Evolutionary conservation across 2,888 invertebrate species (phyloP), one percentile per base, ranked within the genome.

Genomic region (Sarcophaga variegata): DNA sequence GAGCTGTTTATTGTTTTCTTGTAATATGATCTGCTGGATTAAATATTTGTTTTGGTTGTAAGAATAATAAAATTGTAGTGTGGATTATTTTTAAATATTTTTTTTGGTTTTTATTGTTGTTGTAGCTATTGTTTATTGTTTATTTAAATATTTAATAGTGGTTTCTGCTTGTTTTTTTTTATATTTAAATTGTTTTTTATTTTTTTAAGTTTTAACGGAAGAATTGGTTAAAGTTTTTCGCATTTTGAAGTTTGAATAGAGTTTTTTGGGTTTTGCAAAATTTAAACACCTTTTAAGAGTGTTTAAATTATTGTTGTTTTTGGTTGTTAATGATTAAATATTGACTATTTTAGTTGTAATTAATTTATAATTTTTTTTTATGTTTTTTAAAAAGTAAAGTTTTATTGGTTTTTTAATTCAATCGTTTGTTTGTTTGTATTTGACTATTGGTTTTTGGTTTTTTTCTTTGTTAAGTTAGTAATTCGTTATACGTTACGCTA

Each of bases 11-110:
- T 64, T 64, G 54, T 17, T 70, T 63, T 12, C 37, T 77, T 63
- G 64, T 85, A 49, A 37, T 37, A 37, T 37, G 37, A 37, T 37
- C 70, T 67, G 69, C 54, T 81, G 59, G 70, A 79, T 37, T 82
- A 66, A 62, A 82, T 82, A 82, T 79, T 69, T 63, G 49, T 76
- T 63, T 63, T 76, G 37, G 37, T 37, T 37, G 37, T 37, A 66
- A 81, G 77, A 84, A 37, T 37, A 37, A 84, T 84, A 84, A 84
- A 84, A 80, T 84, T 85, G 77, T 81, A 74, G 77, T 81, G 69
- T 81, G 72, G 77, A 79, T 82, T 82, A 82, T 79, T 80, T 77
- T 63, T 81, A 91, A 90, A 90, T 90, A 89, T 90, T 81, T 91
- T 88, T 88, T 83, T 88, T 81, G 69, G 17, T 54, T 37, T 83